Conservation (phyloP, 1,140 invertebrate genomes). For the Zeugodacus cucurbitae region DNA sequence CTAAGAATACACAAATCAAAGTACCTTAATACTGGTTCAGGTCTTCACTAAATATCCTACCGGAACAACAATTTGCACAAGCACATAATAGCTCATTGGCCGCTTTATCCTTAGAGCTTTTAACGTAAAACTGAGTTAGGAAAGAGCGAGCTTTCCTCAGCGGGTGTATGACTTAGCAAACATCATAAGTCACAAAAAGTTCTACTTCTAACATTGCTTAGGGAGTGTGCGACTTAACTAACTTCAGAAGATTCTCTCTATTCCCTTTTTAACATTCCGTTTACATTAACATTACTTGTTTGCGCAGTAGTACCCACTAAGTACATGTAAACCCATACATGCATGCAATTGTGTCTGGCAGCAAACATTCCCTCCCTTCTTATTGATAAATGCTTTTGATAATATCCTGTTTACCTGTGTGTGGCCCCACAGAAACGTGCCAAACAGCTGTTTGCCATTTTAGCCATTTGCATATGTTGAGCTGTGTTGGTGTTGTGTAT, state of each 20-base stretch:
- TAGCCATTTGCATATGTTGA: not conserved
- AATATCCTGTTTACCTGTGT: conserved; percentile 33
- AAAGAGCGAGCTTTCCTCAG: not conserved
- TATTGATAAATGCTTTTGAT: conserved; percentile 20
- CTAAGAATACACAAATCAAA: not conserved
- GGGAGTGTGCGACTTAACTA: not conserved
- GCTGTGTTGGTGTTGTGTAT: not conserved
- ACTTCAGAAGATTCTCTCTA: not conserved
- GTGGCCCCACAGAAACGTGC: not conserved
- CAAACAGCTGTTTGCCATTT: conserved; percentile 33
- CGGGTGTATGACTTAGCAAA: not conserved
- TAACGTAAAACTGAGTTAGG: not conserved
- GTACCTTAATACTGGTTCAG: not conserved
- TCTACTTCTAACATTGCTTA: too few relatives aligned
- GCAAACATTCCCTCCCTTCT: not conserved
- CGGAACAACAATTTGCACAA: not conserved
- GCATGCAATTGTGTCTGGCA: not conserved
- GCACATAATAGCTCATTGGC: not conserved
- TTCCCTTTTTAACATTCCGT: not conserved
- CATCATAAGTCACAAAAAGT: too few relatives aligned
- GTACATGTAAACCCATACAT: not conserved
- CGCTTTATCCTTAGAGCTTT: not conserved
- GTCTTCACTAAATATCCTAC: not conserved
- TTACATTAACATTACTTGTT: not conserved
- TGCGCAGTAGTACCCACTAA: too few relatives aligned